Percentiles rank a stretch among this genome's conserved stretches.
phyloP scores from a whole-genome alignment of 2,888 invertebrate species.

The Drosophila mulleri region DNA sequence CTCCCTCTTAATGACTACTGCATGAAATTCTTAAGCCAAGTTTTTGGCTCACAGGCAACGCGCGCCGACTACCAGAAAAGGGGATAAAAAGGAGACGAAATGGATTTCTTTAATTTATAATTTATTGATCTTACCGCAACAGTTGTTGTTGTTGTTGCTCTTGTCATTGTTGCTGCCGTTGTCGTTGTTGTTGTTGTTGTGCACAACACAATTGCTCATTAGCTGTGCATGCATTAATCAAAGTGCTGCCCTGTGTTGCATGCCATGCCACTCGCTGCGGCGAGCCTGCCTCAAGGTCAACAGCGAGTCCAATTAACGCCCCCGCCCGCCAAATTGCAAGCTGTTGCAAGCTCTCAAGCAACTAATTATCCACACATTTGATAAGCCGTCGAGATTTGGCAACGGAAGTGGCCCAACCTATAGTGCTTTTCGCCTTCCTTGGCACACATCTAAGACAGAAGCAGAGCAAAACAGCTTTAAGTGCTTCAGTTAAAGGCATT shows the following conservation, averaged over 20 bases:
- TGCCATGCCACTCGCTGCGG: neutral
- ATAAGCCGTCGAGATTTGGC: slow-evolving; percentile 42
- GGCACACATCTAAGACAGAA: slow-evolving; percentile 11
- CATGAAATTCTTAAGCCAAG: slow-evolving; percentile 75
- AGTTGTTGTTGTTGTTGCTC: slow-evolving; percentile 24
- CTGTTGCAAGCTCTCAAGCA: slow-evolving; percentile 41
- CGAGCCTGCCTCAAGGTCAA: slow-evolving; percentile 50
- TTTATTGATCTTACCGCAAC: slow-evolving; percentile 78
- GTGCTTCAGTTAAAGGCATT: neutral
- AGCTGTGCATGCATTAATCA: slow-evolving; percentile 74
- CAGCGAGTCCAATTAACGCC: slow-evolving; percentile 36
- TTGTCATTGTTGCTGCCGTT: neutral
- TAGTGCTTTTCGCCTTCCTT: neutral
- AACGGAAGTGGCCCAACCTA: slow-evolving; percentile 51
- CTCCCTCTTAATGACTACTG: slow-evolving; percentile 71
- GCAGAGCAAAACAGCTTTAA: neutral
- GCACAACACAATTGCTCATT: slow-evolving; percentile 77
- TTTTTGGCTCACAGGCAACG: slow-evolving; percentile 60
- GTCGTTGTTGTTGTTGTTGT: slow-evolving; percentile 8
- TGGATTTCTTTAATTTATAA: slow-evolving; percentile 81
- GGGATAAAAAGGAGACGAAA: slow-evolving; percentile 49
- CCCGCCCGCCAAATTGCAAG: slow-evolving; percentile 20
- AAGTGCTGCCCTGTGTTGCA: slow-evolving; percentile 37
- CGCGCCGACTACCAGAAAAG: slow-evolving; percentile 27
- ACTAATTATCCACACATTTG: slow-evolving; percentile 74